A percentile compares a stretch with the other conserved stretches of the same genome.
phyloP scores from a whole-genome alignment of 1,140 invertebrate species.

The Agrilus planipennis region DNA sequence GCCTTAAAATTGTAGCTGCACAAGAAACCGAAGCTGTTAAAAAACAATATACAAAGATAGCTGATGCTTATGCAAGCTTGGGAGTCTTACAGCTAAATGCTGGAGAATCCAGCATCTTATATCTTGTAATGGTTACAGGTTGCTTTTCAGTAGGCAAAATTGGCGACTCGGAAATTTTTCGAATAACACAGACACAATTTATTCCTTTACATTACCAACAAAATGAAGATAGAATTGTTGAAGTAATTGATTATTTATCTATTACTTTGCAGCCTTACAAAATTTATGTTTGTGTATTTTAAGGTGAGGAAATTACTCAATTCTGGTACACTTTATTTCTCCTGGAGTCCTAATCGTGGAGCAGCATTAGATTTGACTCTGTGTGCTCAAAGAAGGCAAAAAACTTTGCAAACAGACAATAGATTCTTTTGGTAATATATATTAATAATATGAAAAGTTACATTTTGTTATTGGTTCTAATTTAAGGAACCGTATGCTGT shows the following conservation, averaged over 20 bases:
- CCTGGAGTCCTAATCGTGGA: conserved; percentile 44
- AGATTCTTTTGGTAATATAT: conserved; percentile 79
- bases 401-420: conserved; percentile 74
- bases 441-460: background rate
- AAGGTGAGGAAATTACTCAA: conserved; percentile 76
- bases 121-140: conserved; percentile 85
- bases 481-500: conserved; percentile 81
- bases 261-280: too few species aligned
- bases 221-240: conserved; percentile 65
- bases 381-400: conserved; percentile 76
- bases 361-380: conserved; percentile 71
- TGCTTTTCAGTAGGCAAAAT: conserved; percentile 93
- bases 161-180: conserved; percentile 83
- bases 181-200: conserved; percentile 84
- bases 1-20: conserved; percentile 37
- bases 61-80: conserved; percentile 87
- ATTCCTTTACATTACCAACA: conserved; percentile 73
- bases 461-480: too few species aligned
- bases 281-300: conserved; percentile 7
- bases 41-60: conserved; percentile 74
- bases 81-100: conserved; percentile 79
- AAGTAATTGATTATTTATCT: conserved; percentile 41
- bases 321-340: conserved; percentile 95
- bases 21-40: conserved; percentile 81
- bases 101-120: conserved; percentile 71